Evolutionary conservation across 2,113 vertebrate species (phyloP), one percentile per base, ranked within the genome.

Genomic region (Cochlearius cochlearius): DNA sequence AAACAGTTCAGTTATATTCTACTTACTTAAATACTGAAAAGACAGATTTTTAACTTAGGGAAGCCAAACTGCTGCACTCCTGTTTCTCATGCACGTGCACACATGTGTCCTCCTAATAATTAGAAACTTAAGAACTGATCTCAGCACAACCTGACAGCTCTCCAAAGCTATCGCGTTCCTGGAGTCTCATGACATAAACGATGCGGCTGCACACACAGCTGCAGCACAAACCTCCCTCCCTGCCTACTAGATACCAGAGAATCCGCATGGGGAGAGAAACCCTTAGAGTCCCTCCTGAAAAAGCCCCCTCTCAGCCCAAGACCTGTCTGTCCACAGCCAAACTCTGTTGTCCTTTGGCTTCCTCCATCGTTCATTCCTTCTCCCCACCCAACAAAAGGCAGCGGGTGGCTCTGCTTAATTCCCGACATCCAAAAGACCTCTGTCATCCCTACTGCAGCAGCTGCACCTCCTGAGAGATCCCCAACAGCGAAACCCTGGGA

Each of bases 71-170:
- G 69, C 27, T 2, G 3, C 22, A 18, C 18, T 77, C 6, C 25
- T 34, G 16, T 38, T 73, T 73, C 38, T 52, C 4, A 10, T 25
- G 23, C 34, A 30, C 0, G 0, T 76, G 27, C 30, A 59, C 22
- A 50, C 8, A 0, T 1, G 1, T 32, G 26, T 22, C 30, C 22
- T 90, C 41, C 30, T 58, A n/a, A 15, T 39, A 47, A 56, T 60
- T 11, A 4, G 6, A 36, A 67, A 32, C 64, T 10, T 10, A 30
- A 26, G 52, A 80, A 30, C 5, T 56, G 67, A 26, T 66, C 41
- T 60, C 50, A 66, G 60, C 81, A 71, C 17, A 53, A 26, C 10
- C n/a, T 12, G 9, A 16, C 72, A 49, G 39, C 45, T 72, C 82
- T 23, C 32, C 7, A 66, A 66, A 71, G 34, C 64, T 21, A 7